These are phyloP conservation scores for Drosophila tristis DNA, from an alignment of 1,140 invertebrate genomes.

Conservation along the genomic window DNA sequence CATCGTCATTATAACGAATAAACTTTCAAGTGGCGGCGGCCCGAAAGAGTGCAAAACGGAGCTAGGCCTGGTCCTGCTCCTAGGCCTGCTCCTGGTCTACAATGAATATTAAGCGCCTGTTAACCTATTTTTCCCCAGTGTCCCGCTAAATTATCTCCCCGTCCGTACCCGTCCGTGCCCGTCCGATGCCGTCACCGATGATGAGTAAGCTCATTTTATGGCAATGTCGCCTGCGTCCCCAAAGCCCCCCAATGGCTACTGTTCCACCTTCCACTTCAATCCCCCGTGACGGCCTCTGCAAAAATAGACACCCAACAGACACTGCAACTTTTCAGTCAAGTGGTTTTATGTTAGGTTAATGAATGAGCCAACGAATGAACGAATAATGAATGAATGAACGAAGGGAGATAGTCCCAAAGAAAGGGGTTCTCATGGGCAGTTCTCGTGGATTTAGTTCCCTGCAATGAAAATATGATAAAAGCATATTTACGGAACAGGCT, in stretches of 20 bases:
- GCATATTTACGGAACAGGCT: constrained; percentile 29
- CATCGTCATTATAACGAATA: constrained; percentile 78
- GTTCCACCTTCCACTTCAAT: no score
- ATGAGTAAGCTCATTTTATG: constrained; percentile 46
- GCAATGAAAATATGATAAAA: constrained; percentile 44
- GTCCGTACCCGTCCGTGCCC: constrained; percentile 24
- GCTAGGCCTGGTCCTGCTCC: constrained; percentile 1
- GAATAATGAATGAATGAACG: constrained; percentile 26
- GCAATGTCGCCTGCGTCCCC: neutral
- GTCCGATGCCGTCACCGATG: constrained; percentile 26
- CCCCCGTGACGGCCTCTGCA: neutral
- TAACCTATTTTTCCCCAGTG: constrained; percentile 79
- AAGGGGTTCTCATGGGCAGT: constrained; percentile 17
- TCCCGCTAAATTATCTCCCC: constrained; percentile 49
- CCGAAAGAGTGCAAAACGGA: constrained; percentile 22
- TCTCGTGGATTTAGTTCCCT: constrained; percentile 36
- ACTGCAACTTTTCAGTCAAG: constrained; percentile 61
- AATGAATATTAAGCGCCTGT: constrained; percentile 79
- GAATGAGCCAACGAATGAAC: constrained; percentile 69
- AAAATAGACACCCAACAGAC: constrained; percentile 31
- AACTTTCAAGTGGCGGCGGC: constrained; percentile 52
- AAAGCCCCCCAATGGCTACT: constrained; percentile 1
- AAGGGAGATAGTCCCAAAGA: constrained; percentile 26
- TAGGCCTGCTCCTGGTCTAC: constrained; percentile 14
- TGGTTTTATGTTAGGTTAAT: constrained; percentile 67